A percentile compares a stretch with the other conserved stretches of the same genome.
phyloP scores from a whole-genome alignment of 2,888 invertebrate species.

The Ligdia adustata region DNA sequence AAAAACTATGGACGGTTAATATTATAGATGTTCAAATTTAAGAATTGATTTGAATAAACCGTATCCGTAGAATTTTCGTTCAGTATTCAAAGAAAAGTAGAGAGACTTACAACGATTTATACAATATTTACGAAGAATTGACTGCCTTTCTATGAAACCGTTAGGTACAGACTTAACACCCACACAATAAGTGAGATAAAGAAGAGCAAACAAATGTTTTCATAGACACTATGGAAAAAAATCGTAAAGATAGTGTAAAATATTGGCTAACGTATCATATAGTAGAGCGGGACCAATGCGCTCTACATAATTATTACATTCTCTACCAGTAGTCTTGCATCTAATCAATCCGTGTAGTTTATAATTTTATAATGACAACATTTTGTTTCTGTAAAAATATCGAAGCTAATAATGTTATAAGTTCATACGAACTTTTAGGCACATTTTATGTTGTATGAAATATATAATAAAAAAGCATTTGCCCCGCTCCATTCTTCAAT shows the following conservation, averaged over 20 bases:
- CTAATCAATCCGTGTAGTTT: slow-evolving; percentile 20
- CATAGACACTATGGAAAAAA: slow-evolving; percentile 34
- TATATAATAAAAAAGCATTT: slow-evolving; percentile 55
- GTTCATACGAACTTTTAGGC: slow-evolving; percentile 68
- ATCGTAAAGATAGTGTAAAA: slow-evolving; percentile 59
- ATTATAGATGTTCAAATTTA: slow-evolving; percentile 45
- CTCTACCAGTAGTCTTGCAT: slow-evolving; percentile 12
- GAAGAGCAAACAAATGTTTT: slow-evolving; percentile 21
- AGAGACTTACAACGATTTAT: slow-evolving; percentile 35
- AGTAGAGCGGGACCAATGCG: slow-evolving; percentile 68
- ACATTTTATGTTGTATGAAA: slow-evolving; percentile 69
- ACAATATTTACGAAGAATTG: slow-evolving; percentile 50
- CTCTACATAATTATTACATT: slow-evolving; percentile 30
- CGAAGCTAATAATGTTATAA: slow-evolving; percentile 67
- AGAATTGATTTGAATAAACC: slow-evolving; percentile 41
- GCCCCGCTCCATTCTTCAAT: slow-evolving; percentile 60
- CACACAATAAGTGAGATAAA: slow-evolving; percentile 26
- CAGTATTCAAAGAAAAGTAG: slow-evolving; percentile 15
- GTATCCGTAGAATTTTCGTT: slow-evolving; percentile 37
- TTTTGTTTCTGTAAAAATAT: slow-evolving; percentile 37
- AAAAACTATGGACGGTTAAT: slow-evolving; percentile 62
- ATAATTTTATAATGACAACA: slow-evolving; percentile 27
- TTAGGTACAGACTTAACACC: slow-evolving; percentile 21
- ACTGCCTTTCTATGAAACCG: slow-evolving; percentile 42
- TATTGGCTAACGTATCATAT: slow-evolving; percentile 54